Base-by-base conservation (phyloP, 2,797 vertebrate genomes). In the Pelodytes ibericus region DNA sequence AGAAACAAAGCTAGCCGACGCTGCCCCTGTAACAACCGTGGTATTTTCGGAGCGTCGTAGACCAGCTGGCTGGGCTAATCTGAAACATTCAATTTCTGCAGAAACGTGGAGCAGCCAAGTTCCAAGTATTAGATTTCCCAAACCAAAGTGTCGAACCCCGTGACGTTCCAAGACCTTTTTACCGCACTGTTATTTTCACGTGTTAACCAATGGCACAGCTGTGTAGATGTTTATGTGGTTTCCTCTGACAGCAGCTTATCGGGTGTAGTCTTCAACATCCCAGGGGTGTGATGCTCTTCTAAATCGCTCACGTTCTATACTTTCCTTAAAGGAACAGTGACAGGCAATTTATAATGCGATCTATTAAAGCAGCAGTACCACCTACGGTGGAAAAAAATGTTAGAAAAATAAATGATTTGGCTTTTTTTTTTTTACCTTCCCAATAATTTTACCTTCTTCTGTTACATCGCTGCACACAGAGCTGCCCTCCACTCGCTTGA, bases 171-270 rank as follows among this genome's bases (percentile, higher is more conserved):
- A 79, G 83, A 81, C 71, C 24, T 8, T 77, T 82, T 87, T 84
- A 80, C 89, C 88, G 89, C 86, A 84, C 39, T 30, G 47, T 64
- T 58, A 36, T 59, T 49, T 57, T 33, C 27, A 71, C 30, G 91
- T 86, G 84, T 87, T 89, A 88, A 88, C 89, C 87, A 88, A 81
- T 81, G 85, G 80, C 79, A 76, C 89, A 88, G 86, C 88, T 90
- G 88, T 82, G 89, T 80, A 76, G 80, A 82, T 81, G 81, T 80
- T 70, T 78, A 67, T 75, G 72, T 75, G 80, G 75, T 81, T 81
- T 71, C 10, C 47, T 81, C 63, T 64, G 81, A 74, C 83, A 81
- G 44, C 11, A 29, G 30, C 15, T 69, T 31, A 67, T 67, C 26
- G 29, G 24, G 49, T 30, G 20, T 56, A 56, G 56, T 30, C 49